phyloP scores from a whole-genome alignment of 2,888 invertebrate genomes.

The Eilema depressum region DNA sequence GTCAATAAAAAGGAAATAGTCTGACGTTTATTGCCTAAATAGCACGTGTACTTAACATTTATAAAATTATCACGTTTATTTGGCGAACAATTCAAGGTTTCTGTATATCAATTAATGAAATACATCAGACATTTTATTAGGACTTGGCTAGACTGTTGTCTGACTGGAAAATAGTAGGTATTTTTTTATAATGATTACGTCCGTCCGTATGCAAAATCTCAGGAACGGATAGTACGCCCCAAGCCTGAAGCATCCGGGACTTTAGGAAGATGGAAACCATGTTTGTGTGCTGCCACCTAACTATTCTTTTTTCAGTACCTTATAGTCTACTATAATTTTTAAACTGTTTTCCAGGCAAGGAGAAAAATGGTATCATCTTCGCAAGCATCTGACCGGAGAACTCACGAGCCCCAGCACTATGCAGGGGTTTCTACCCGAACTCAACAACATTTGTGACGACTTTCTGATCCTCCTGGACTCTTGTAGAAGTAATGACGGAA shows the following conservation, averaged over 20 bases:
- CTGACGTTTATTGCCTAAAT: slow-evolving; percentile 37
- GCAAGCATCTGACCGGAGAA: slow-evolving; percentile 91
- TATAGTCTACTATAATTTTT: background rate
- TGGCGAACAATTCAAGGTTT: slow-evolving; percentile 40
- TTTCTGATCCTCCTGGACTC: slow-evolving; percentile 89
- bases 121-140: slow-evolving; percentile 29
- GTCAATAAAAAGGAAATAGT: slow-evolving; percentile 34
- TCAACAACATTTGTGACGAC: slow-evolving; percentile 92
- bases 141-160: slow-evolving; percentile 22
- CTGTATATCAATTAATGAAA: slow-evolving; percentile 23
- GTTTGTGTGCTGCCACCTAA: no score
- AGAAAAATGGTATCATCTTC: slow-evolving; percentile 91
- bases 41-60: slow-evolving; percentile 27
- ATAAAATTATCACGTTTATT: slow-evolving; percentile 47
- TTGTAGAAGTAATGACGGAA: slow-evolving; percentile 81
- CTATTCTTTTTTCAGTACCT: background rate
- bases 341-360: slow-evolving; percentile 89
- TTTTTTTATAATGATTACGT: background rate
- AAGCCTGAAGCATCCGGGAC: no score
- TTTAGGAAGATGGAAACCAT: no score
- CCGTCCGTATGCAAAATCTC: background rate
- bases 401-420: slow-evolving; percentile 92
- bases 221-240: background rate
- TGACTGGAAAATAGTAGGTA: background rate
- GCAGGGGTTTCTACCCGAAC: slow-evolving; percentile 90